These are phyloP conservation scores for Perognathus longimembris DNA, from an alignment of 2,113 vertebrate species.

Conservation along the genomic window DNA sequence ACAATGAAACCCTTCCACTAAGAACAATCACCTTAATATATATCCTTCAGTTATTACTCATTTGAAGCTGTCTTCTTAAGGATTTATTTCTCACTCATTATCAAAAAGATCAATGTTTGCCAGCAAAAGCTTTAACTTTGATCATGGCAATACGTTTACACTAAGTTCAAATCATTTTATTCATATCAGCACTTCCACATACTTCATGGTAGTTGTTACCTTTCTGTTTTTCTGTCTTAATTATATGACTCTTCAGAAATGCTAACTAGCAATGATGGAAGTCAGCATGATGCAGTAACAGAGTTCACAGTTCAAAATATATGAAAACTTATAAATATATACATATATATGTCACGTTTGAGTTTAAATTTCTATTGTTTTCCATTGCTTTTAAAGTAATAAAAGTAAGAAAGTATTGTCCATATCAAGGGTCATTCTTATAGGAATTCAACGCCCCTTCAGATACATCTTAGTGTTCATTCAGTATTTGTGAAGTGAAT, in stretches of 20 bases:
- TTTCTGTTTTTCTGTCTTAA: background rate
- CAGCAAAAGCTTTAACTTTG: background rate
- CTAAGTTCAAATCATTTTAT: conserved; percentile 24
- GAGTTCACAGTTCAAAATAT: background rate
- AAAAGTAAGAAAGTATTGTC: background rate
- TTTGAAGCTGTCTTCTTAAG: conserved; percentile 59
- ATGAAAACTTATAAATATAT: too few species aligned
- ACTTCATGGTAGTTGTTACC: background rate
- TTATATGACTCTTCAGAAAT: conserved; percentile 34
- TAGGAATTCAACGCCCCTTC: background rate
- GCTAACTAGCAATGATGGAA: conserved; percentile 18
- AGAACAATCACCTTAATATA: background rate
- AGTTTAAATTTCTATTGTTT: background rate
- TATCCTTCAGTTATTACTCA: background rate
- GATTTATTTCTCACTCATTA: conserved; percentile 57
- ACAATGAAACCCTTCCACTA: conserved; percentile 43
- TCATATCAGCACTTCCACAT: conserved; percentile 27
- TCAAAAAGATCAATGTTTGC: conserved; percentile 14
- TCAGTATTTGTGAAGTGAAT: conserved; percentile 31
- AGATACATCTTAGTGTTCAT: background rate
- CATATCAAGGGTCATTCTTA: background rate
- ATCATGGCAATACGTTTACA: background rate
- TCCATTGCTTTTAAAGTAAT: conserved; percentile 8
- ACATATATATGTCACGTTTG: too few species aligned
- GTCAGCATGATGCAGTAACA: background rate